Base-by-base conservation (phyloP, 2,888 invertebrate species). In the Noctua pronuba region DNA sequence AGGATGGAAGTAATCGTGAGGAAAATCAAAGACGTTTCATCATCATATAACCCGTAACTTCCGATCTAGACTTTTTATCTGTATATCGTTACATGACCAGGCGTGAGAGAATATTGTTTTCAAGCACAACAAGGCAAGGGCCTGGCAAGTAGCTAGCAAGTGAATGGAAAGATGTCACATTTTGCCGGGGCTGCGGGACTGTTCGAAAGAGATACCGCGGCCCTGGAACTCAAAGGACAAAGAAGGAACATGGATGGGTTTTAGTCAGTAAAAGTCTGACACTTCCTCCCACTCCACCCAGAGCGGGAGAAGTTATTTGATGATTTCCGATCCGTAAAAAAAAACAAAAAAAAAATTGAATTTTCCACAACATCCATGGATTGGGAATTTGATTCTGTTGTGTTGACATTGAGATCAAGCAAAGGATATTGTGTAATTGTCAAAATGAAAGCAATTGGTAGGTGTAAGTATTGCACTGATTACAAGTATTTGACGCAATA, bases 51-150 rank as follows among this genome's bases (percentile, higher is more conserved):
- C 38, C 78, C 16, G 79, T 79, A n/a, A 79, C 85, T 80, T 81
- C 72, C 85, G 85, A 81, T 75, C 52, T 67, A 67, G 24, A 41
- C 28, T 72, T 84, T 80, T 84, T 80, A 62, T 67, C 46, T 46
- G 16, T 35, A n/a, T 5, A 24, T 31, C 0, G 58, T 79, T 72
- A 62, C 21, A 44, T 79, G 18, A 77, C 10, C 60, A 46, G 10
- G 28, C 31, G 58, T 79, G 52, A 18, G 69, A 84, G 11, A 38
- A 67, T 49, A 16, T 28, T 11, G 18, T 4, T 44, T 24, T 28
- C n/a, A 52, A 24, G 10, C n/a, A n/a, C n/a, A n/a, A n/a, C n/a
- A n/a, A n/a, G n/a, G n/a, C n/a, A n/a, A n/a, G n/a, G n/a, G 24
- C 21, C 24, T 28, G 0, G 46, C 5, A 38, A 58, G 35, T 18